Evolutionary conservation across 1,140 invertebrate genomes (phyloP), one percentile per base, ranked within the genome.

Genomic region (Bombyx mandarina): DNA sequence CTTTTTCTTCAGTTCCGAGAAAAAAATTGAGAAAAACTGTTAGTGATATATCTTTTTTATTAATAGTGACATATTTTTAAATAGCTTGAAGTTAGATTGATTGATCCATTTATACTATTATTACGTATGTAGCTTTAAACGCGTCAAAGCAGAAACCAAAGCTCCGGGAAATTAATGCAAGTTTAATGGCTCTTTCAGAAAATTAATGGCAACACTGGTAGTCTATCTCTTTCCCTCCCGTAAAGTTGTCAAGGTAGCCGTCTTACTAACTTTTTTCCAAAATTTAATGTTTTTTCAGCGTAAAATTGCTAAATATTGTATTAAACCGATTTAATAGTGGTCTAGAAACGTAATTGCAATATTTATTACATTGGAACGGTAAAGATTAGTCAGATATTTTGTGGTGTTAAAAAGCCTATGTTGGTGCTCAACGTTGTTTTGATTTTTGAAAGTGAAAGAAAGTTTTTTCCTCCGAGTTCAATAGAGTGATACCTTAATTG

Each of bases 141-240:
- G 42, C 8, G 10, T 18, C 10, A 45, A 18, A 45, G 45, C 10
- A 45, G 45, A 45, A 45, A 45, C 7, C 45, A 10, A 45, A 8
- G 7, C 49, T 50, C 58, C 1, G 43, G 3, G 22, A 8, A 49
- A 49, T 49, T 8, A 7, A 18, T 18, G 12, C 12, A 18, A 18
- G 12, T 18, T 18, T 18, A 1, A 18, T 35, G 26, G 26, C 2
- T 35, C 26, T 35, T 35, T 35, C 26, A 45, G 50, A 54, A 47
- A 56, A 8, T 43, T 61, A 70, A 51, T 70, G 63, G 52, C 53
- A 66, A 82, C 68, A 75, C 58, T 63, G 53, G 58, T 54, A 64
- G 63, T 75, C 79, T 79, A 52, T 84, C 81, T 86, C 83, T 86
- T 86, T 86, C 81, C 65, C 83, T 84, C 83, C 83, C 79, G 79